Percentiles rank a stretch among this genome's conserved stretches.
Evolutionary conservation across 1,140 invertebrate genomes (phyloP).

Genomic region (Mamestra configurata): DNA sequence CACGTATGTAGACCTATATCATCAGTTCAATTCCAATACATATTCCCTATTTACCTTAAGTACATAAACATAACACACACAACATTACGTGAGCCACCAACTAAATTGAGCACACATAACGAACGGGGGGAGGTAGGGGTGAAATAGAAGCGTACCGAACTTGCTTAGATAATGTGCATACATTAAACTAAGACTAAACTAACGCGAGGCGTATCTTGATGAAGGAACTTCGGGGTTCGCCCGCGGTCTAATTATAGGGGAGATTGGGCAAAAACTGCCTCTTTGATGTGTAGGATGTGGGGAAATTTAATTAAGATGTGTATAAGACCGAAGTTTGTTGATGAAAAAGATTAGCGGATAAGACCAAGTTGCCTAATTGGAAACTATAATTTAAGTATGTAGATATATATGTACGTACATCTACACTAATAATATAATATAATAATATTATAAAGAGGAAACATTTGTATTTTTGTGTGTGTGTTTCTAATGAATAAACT

Average conservation of each 20-base stretch:
- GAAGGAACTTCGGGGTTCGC: constrained; percentile 79
- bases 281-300: constrained; percentile 57
- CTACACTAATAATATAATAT: no score
- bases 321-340: constrained; percentile 18
- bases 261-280: constrained; percentile 59
- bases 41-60: not conserved
- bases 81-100: constrained; percentile 59
- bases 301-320: constrained; percentile 39
- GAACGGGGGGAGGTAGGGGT: constrained; percentile 57
- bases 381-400: constrained; percentile 32
- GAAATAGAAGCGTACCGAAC: constrained; percentile 67
- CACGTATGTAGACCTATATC: no score
- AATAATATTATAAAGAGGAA: not conserved
- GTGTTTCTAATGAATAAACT: no score
- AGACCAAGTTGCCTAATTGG: not conserved
- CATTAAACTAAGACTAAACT: constrained; percentile 86
- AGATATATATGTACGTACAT: not conserved
- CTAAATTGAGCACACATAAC: constrained; percentile 64
- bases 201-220: constrained; percentile 82
- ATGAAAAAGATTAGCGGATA: constrained; percentile 16
- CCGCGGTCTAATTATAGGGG: constrained; percentile 79
- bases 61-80: constrained; percentile 28
- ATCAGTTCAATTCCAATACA: not conserved
- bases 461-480: not conserved
- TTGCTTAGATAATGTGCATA: constrained; percentile 87